Evolutionary conservation across 2,888 invertebrate genomes (phyloP), one percentile per base, ranked within the genome.

Genomic region (Bimastos eiseni): DNA sequence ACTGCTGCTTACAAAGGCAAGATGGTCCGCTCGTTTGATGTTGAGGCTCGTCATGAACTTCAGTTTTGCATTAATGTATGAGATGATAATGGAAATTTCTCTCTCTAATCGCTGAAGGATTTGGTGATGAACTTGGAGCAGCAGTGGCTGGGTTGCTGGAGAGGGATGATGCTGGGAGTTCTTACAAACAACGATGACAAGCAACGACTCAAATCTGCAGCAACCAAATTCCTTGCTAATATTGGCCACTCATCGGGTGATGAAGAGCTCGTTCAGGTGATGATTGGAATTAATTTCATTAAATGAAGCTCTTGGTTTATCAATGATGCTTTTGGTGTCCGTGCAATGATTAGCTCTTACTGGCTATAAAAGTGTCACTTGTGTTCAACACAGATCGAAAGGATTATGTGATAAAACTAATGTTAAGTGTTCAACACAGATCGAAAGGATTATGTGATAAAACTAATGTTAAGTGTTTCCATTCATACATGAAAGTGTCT

Each of bases 141-240:
- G 34, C 55, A 91, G 55, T 91, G 91, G 91, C 33, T 91, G 19
- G 90, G 90, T 21, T 90, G 90, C 36, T 91, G 91, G 91, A 36
- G 89, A 37, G 91, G 90, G 34, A 24, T 88, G 34, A 24, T 91
- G 36, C 88, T 88, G 15, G 91, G 90, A 33, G 24, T 38, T 24
- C 84, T 90, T 37, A 34, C 33, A 44, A 37, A 44, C 38, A 24
- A 33, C 30, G 90, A 88, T n/a, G 89, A 88, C 37, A 34, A 89
- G 89, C 33, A 88, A 44, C 89, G 44, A 33, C 55, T 90, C 19
- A 84, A 30, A 36, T 41, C 37, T 30, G 89, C 34, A 21, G 70
- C 38, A 38, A 34, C 38, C 21, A 88, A 89, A 21, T 34, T 90
- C 13, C 34, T 89, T 11, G n/a, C 49, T 30, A 33, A 34, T 11